Evolutionary conservation across 2,797 vertebrate genomes (phyloP).

Genomic region (Gobionotothen gibberifrons): DNA sequence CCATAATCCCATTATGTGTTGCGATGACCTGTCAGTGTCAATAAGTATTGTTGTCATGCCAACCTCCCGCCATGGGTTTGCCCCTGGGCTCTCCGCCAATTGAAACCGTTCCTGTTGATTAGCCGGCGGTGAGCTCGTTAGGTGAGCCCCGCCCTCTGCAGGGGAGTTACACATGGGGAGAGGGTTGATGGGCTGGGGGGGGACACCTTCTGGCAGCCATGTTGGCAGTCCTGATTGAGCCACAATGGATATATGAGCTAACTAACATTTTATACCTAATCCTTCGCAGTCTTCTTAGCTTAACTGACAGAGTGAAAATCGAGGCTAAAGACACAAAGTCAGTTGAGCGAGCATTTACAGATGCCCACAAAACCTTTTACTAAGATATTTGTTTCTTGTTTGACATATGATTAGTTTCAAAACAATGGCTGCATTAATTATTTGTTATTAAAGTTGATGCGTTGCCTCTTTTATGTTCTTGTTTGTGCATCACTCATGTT

Average conservation of each 20-base stretch:
- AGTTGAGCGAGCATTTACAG: neutral
- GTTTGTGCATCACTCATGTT: neutral
- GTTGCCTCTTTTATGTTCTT: neutral
- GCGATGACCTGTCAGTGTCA: constrained; percentile 77
- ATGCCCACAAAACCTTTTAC: neutral
- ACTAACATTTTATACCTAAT: neutral
- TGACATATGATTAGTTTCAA: neutral
- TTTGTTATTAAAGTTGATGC: neutral
- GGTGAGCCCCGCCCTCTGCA: constrained; percentile 30
- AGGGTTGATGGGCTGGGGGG: constrained; percentile 7
- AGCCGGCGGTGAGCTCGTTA: constrained; percentile 74
- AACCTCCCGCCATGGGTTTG: constrained; percentile 44
- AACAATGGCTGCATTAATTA: neutral
- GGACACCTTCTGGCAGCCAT: constrained; percentile 37
- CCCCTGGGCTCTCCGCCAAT: constrained; percentile 58
- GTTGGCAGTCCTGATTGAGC: constrained; percentile 5
- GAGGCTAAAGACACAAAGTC: neutral
- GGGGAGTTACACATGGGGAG: neutral
- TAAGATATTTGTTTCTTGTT: neutral
- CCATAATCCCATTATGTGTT: constrained; percentile 82
- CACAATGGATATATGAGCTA: neutral
- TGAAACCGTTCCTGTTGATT: constrained; percentile 69
- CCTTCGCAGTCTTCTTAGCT: neutral
- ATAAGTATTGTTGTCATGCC: constrained; percentile 77
- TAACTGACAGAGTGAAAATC: neutral